Evolutionary conservation across 2,113 vertebrate genomes (phyloP).

Genomic region (Xerus inauris): DNA sequence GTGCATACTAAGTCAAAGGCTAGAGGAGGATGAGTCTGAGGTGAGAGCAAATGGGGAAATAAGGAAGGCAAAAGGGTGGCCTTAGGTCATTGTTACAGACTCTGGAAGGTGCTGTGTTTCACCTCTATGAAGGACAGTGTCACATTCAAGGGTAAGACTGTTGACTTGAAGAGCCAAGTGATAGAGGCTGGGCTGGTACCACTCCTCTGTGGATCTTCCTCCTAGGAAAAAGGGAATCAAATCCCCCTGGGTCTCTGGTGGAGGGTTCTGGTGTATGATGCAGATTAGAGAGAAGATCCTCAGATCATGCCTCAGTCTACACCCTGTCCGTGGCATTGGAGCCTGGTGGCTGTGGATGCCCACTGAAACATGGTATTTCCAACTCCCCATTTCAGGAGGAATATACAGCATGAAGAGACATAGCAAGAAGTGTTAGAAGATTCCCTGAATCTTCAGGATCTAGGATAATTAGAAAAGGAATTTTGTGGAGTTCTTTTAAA

Average conservation of each 20-base stretch:
- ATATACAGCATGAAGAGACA: not conserved
- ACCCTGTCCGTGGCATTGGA: not conserved
- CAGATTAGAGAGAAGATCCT: not conserved
- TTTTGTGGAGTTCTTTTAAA: not conserved
- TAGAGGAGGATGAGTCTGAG: not conserved
- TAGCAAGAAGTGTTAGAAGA: not conserved
- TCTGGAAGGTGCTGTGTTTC: not conserved
- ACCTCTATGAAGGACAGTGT: not conserved
- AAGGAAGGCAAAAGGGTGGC: not conserved
- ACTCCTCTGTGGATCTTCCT: not conserved
- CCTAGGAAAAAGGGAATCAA: not conserved
- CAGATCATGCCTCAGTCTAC: not conserved
- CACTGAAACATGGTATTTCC: not conserved
- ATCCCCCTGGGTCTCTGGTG: not conserved
- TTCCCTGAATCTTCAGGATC: not conserved
- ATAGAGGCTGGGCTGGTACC: not conserved
- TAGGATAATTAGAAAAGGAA: not conserved
- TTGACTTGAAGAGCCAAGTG: not conserved
- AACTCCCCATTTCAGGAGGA: not conserved
- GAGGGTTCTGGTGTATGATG: not conserved
- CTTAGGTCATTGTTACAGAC: not conserved
- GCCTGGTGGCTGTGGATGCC: not conserved
- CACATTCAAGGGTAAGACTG: not conserved
- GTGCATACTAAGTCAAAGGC: not conserved
- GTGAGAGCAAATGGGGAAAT: not conserved